Evolutionary conservation across 2,797 vertebrate species (phyloP), one percentile per base, ranked within the genome.

Genomic region (Pterois miles): DNA sequence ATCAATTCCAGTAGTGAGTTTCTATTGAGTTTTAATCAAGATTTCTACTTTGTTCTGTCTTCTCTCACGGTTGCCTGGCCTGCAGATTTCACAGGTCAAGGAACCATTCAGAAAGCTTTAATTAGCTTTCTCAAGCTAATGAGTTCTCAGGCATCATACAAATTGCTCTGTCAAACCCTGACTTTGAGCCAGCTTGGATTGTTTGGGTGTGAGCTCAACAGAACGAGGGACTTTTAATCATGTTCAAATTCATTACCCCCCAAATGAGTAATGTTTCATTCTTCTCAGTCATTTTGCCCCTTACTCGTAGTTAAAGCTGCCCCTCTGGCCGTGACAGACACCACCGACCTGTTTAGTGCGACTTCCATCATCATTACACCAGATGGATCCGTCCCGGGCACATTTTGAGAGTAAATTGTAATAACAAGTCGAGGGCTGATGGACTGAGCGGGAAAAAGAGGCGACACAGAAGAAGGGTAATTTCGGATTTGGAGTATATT

Each of bases 51-150:
- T 83, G 83, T 80, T 86, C 86, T 54, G 78, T 87, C 86, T 82
- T 78, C 72, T 90, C 88, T 90, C 67, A 82, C 23, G 77, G 65
- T 80, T 87, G 79, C 85, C 76, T 77, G 73, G 65, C 77, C 85
- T 68, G 74, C 70, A 90, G 86, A 92, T 91, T 92, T 89, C 83
- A 87, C 87, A 93, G 93, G 90, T 93, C 92, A 93, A 88, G 89
- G 88, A 91, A 89, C 86, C 91, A 87, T 94, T 93, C 90, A 92
- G 81, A 91, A 86, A 83, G 87, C 86, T 89, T 92, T 93, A 92
- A 93, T 95, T 92, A 90, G 91, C 83, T 91, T 92, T 93, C 73
- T 83, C 83, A 94, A 89, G 81, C 90, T 92, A 94, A 93, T 89
- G 89, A 91, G 86, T 92, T 89, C 83, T 74, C 74, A 82, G 80